Percentiles rank a stretch among this genome's conserved stretches.
phyloP scores from a whole-genome alignment of 1,140 invertebrate species.

The Theocolax elegans region DNA sequence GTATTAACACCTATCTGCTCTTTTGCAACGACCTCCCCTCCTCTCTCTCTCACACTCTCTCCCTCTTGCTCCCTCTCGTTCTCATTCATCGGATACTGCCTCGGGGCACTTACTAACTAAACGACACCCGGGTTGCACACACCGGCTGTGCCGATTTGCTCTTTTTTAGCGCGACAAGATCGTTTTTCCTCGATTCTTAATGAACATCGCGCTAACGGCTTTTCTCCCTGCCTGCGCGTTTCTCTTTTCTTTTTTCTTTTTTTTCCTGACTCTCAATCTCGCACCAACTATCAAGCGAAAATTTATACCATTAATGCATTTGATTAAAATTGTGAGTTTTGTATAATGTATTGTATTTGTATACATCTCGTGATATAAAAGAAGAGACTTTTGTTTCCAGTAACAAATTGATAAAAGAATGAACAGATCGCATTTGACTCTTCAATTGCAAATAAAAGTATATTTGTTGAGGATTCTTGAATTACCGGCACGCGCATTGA shows the following conservation, averaged over 20 bases:
- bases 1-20: constrained; percentile 65
- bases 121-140: background rate
- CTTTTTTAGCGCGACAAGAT: constrained; percentile 29
- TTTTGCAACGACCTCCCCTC: background rate
- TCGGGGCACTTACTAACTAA: constrained; percentile 25
- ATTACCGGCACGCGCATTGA: no score
- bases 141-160: constrained; percentile 9
- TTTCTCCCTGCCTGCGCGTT: constrained; percentile 27
- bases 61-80: constrained; percentile 7
- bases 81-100: constrained; percentile 27
- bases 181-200: constrained; percentile 34
- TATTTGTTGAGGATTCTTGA: no score
- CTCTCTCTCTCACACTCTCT: constrained; percentile 28
- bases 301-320: background rate
- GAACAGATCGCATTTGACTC: no score
- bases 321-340: no score
- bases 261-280: constrained; percentile 6
- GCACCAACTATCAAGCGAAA: no score
- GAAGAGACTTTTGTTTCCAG: no score
- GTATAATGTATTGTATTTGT: no score
- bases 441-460: no score
- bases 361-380: no score
- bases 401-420: no score
- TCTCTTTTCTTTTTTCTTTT: constrained; percentile 15
- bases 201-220: constrained; percentile 29